Evolutionary conservation across 2,113 vertebrate species (phyloP).

Genomic region (Montifringilla adamsi): DNA sequence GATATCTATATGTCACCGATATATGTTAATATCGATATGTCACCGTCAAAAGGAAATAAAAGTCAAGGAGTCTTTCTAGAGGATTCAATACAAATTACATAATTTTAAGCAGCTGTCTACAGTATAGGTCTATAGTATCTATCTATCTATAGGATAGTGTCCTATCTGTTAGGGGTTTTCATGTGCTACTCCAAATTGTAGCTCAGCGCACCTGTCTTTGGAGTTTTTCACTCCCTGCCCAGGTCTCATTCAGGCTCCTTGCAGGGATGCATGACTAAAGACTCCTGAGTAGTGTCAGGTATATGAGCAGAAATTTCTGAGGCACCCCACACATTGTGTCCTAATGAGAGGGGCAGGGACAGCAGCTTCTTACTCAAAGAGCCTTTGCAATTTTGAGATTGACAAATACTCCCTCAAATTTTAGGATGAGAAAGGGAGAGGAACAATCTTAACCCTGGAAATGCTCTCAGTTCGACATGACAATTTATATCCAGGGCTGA

Average conservation of each 20-base stretch:
- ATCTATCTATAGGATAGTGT: background rate
- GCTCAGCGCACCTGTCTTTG: background rate
- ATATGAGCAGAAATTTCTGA: background rate
- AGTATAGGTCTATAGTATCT: background rate
- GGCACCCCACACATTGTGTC: background rate
- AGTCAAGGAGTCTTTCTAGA: background rate
- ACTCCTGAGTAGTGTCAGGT: background rate
- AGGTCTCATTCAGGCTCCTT: background rate
- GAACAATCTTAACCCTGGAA: background rate
- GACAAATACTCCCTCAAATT: background rate
- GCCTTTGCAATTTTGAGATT: background rate
- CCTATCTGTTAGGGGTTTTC: background rate
- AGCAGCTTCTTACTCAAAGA: background rate
- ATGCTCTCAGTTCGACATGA: background rate
- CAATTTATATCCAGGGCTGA: background rate
- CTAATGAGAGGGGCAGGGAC: rapidly evolving
- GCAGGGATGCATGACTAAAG: background rate
- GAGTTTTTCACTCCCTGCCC: background rate
- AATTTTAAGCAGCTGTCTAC: background rate
- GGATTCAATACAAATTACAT: background rate
- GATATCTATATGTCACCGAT: background rate
- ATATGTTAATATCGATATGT: background rate
- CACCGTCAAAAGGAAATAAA: background rate
- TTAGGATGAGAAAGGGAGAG: background rate
- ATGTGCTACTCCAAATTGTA: background rate